Conservation (phyloP, 1,140 invertebrate species). For the Meteorus sp. region DNA sequence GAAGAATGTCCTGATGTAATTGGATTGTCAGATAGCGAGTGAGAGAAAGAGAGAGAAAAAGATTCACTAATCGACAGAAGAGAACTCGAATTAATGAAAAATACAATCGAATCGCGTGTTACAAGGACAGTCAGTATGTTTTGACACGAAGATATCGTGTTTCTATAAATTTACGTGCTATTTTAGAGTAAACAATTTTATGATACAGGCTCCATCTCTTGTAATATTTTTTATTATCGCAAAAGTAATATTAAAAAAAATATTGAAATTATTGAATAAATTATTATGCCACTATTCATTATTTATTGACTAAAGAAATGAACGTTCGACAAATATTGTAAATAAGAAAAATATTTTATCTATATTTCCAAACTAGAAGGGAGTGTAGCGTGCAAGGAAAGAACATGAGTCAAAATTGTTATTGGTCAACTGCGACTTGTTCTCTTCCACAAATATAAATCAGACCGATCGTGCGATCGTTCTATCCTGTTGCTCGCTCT, state of each 20-base stretch:
- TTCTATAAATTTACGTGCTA: constrained; percentile 33
- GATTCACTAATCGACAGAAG: too few species aligned
- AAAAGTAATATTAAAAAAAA: constrained; percentile 29
- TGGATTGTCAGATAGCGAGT: neutral
- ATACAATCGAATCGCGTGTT: too few species aligned
- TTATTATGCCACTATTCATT: constrained; percentile 55
- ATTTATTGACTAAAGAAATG: constrained; percentile 50
- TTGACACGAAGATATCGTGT: constrained; percentile 31
- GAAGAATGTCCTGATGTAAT: neutral
- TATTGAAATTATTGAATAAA: constrained; percentile 48
- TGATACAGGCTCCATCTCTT: constrained; percentile 55
- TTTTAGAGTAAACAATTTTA: constrained; percentile 44
- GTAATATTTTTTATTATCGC: constrained; percentile 60
- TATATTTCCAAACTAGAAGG: constrained; percentile 58
- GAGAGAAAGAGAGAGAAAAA: neutral
- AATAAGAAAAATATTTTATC: constrained; percentile 62
- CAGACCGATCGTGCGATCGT: constrained; percentile 23
- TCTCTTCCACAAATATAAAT: constrained; percentile 30
- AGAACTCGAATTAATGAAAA: neutral
- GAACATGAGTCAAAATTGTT: constrained; percentile 28
- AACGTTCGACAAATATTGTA: constrained; percentile 59
- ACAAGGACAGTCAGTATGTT: too few species aligned
- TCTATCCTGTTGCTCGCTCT: constrained; percentile 39
- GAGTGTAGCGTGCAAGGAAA: too few species aligned
- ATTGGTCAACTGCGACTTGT: constrained; percentile 48